Evolutionary conservation across 2,113 vertebrate species (phyloP).

Genomic region (Prolemur simus): DNA sequence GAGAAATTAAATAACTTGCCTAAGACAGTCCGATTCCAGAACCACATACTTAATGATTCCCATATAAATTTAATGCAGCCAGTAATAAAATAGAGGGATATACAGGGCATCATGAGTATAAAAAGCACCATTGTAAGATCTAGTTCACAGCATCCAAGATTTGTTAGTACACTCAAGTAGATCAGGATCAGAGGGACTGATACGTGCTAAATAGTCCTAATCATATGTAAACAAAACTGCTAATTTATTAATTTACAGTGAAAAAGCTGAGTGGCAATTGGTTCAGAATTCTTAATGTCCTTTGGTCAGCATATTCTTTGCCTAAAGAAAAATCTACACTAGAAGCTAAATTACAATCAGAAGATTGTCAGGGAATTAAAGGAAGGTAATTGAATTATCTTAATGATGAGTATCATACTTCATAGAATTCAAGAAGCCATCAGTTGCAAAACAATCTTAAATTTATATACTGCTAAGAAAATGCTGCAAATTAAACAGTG

Average conservation of each 20-base stretch:
- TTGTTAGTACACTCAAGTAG: neutral
- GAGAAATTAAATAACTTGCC: neutral
- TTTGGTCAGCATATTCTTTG: neutral
- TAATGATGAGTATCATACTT: neutral
- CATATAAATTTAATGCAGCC: neutral
- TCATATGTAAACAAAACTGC: neutral
- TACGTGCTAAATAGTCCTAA: neutral
- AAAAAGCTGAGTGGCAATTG: neutral
- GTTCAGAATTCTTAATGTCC: neutral
- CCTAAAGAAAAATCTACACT: neutral
- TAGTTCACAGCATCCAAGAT: neutral
- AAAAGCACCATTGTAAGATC: neutral
- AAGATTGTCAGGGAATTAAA: neutral
- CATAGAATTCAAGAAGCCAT: neutral
- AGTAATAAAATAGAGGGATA: neutral
- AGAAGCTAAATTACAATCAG: neutral
- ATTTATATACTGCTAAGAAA: neutral
- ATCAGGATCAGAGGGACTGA: neutral
- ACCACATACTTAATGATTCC: neutral
- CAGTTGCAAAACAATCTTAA: neutral
- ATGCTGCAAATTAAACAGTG: neutral
- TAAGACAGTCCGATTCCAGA: neutral
- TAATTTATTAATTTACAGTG: neutral
- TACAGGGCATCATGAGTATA: neutral
- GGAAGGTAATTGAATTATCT: neutral